Conservation (phyloP, 2,797 vertebrate genomes). For the Falco novaeseelandiae region DNA sequence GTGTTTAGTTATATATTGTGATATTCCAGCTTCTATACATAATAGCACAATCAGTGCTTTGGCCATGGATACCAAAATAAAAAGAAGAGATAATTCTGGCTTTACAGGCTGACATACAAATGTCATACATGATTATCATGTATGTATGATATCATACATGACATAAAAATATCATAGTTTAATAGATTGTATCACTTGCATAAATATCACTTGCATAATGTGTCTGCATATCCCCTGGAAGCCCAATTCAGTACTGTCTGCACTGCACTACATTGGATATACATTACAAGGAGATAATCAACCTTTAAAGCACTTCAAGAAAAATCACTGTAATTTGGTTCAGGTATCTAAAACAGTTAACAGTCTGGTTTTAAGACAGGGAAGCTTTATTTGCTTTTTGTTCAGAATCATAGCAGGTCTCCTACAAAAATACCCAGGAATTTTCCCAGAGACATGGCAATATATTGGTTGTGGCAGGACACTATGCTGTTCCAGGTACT, state of each 20-base stretch:
- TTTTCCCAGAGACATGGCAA: background rate
- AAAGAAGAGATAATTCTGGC: background rate
- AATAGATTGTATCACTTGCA: background rate
- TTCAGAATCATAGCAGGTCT: background rate
- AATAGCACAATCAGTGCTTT: background rate
- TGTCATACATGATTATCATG: background rate
- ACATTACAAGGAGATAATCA: background rate
- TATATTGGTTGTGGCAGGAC: background rate
- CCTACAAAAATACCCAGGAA: background rate
- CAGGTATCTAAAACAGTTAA: background rate
- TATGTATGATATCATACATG: no score
- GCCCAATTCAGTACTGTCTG: background rate
- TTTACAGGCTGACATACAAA: background rate
- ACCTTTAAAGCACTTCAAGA: background rate
- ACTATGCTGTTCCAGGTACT: background rate
- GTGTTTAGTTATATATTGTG: background rate
- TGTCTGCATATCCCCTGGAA: background rate
- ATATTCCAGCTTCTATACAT: no score
- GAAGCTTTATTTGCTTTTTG: background rate
- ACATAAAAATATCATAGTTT: background rate
- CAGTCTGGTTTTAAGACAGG: background rate
- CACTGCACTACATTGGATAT: background rate
- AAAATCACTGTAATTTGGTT: background rate
- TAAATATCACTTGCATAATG: rapidly evolving
- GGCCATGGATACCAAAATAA: background rate